These are phyloP conservation scores for Poecilia gillii DNA, from an alignment of 2,797 vertebrate species.

Conservation along the genomic window DNA sequence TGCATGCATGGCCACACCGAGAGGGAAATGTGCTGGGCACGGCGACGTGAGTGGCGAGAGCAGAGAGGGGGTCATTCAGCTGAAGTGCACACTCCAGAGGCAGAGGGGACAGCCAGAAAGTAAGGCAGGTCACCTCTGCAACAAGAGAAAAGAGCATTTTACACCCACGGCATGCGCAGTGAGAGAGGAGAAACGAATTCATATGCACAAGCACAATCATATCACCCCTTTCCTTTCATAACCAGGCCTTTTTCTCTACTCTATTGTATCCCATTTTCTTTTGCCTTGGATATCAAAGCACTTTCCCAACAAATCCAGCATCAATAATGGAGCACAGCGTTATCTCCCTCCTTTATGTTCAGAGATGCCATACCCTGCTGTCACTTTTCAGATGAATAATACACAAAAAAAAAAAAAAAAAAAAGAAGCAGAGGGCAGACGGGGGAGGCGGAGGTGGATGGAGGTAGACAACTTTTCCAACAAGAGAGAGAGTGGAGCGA, in stretches of 20 bases:
- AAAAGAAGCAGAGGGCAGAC: constrained; percentile 28
- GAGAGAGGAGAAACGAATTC: constrained; percentile 39
- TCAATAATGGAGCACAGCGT: constrained; percentile 79
- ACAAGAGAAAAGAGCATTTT: constrained; percentile 49
- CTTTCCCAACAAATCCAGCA: constrained; percentile 67
- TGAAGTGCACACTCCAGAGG: constrained; percentile 68
- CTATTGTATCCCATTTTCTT: constrained; percentile 38
- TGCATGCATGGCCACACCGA: constrained; percentile 68
- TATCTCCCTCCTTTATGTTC: constrained; percentile 75
- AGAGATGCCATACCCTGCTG: constrained; percentile 60
- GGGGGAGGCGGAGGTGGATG: constrained; percentile 36
- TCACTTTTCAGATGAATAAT: constrained; percentile 85
- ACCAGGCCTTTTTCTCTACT: constrained; percentile 24
- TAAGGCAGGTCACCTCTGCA: constrained; percentile 70
- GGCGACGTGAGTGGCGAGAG: constrained; percentile 40
- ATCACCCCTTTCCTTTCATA: constrained; percentile 39
- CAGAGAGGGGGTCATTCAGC: constrained; percentile 64
- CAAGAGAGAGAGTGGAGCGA: constrained; percentile 48
- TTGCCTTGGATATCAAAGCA: constrained; percentile 47
- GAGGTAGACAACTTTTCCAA: constrained; percentile 50
- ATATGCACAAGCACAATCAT: constrained; percentile 54
- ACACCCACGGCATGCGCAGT: constrained; percentile 53
- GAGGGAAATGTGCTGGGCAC: constrained; percentile 53
- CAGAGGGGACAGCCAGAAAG: constrained; percentile 52
- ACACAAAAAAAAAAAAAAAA: constrained; percentile 45